Evolutionary conservation across 1,140 invertebrate species (phyloP).

Genomic region (Drosophila arawakana): DNA sequence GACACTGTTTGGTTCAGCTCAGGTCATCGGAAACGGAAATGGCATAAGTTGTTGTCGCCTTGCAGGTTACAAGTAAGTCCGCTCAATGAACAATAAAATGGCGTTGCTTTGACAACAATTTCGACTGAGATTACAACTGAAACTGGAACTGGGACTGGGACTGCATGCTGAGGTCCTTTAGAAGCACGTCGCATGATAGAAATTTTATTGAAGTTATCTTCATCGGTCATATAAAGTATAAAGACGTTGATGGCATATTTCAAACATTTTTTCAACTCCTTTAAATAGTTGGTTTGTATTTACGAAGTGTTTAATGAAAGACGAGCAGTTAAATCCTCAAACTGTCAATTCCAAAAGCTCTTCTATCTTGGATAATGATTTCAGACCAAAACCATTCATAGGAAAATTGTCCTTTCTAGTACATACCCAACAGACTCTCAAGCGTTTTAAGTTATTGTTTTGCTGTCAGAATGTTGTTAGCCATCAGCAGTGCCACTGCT

Average conservation of each 20-base stretch:
- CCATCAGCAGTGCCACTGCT: constrained; percentile 46
- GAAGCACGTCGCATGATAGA: background rate
- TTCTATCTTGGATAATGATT: no score
- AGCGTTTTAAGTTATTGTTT: constrained; percentile 77
- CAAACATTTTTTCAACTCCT: no score
- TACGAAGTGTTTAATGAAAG: no score
- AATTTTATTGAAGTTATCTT: background rate
- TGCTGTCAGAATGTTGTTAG: constrained; percentile 63
- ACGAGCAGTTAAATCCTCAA: no score
- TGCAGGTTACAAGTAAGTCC: constrained; percentile 80
- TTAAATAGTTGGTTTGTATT: no score
- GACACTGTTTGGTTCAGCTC: constrained; percentile 21
- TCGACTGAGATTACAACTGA: constrained; percentile 23
- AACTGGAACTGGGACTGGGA: background rate
- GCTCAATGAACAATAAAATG: constrained; percentile 78
- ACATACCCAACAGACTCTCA: constrained; percentile 18
- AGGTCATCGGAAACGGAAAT: constrained; percentile 74
- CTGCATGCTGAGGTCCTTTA: constrained; percentile 1
- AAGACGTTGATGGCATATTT: no score
- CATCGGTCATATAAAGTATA: no score
- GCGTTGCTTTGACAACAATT: constrained; percentile 33
- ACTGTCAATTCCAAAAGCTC: no score
- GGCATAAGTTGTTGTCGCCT: constrained; percentile 83
- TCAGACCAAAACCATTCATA: no score
- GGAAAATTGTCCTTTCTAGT: background rate